Conservation (phyloP, 2,797 vertebrate species). For the Tokudaia muenninki region DNA sequence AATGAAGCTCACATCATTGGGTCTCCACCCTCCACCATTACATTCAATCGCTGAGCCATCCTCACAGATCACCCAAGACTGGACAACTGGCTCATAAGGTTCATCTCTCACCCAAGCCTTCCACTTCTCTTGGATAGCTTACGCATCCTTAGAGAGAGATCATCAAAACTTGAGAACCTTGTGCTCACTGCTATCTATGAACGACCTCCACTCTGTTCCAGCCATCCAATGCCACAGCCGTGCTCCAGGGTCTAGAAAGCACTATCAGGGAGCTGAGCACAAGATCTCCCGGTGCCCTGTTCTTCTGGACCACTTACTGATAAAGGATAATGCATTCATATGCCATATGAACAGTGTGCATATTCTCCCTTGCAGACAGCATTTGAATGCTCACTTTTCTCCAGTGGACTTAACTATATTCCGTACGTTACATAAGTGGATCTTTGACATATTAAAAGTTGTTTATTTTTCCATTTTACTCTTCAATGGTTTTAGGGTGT, state of each 20-base stretch:
- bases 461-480: constrained; percentile 2
- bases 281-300: not conserved
- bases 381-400: constrained; percentile 14
- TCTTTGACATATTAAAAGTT: not conserved
- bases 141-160: not conserved
- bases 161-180: not conserved
- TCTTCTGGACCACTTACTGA: not conserved
- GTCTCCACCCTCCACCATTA: not conserved
- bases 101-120: not conserved
- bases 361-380: not conserved
- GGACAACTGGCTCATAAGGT: not conserved
- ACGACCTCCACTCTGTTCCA: not conserved
- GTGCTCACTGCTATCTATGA: not conserved
- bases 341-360: not conserved
- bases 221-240: not conserved
- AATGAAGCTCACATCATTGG: not conserved
- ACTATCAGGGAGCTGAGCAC: not conserved
- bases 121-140: not conserved
- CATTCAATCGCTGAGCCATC: not conserved
- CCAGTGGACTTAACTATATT: not conserved
- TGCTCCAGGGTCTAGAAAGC: not conserved
- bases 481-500: constrained; percentile 29
- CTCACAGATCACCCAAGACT: not conserved
- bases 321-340: not conserved
- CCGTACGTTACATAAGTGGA: not conserved